These are phyloP conservation scores for Drosophila austrosaltans DNA, from an alignment of 2,888 invertebrate species.

Conservation along the genomic window DNA sequence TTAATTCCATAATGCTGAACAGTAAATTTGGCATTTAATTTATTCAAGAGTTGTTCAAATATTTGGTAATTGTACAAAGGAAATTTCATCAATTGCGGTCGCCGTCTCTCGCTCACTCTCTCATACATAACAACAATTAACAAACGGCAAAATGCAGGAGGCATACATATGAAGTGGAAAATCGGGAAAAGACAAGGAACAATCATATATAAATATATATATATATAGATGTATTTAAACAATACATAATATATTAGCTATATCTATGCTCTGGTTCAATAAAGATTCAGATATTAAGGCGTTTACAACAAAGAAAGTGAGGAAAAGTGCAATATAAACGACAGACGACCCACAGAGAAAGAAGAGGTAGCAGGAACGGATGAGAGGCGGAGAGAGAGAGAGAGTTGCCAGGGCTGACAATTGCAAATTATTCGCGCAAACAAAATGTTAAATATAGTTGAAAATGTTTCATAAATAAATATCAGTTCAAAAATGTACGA, in stretches of 20 bases:
- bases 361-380: not conserved
- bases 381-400: not conserved
- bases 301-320: slow-evolving; percentile 12
- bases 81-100: slow-evolving; percentile 6
- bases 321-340: slow-evolving; percentile 19
- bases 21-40: not conserved
- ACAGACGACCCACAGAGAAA: not conserved
- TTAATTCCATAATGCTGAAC: slow-evolving; percentile 11
- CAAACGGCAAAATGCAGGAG: not conserved
- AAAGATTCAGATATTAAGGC: not conserved
- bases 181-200: slow-evolving; percentile 1
- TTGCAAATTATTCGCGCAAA: slow-evolving; percentile 6
- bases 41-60: slow-evolving; percentile 15
- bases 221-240: not conserved
- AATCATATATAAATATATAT: not conserved
- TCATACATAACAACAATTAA: slow-evolving; percentile 9
- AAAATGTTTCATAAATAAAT: slow-evolving; percentile 5
- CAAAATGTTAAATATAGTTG: not conserved
- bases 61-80: slow-evolving; percentile 11
- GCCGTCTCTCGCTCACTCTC: slow-evolving; percentile 1
- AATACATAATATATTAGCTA: not conserved
- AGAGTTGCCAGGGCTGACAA: slow-evolving; percentile 9
- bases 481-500: not conserved
- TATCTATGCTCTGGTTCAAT: slow-evolving; percentile 6
- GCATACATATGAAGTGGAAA: not conserved